Conservation (phyloP, 2,113 vertebrate genomes). For the Vulpes vulpes region DNA sequence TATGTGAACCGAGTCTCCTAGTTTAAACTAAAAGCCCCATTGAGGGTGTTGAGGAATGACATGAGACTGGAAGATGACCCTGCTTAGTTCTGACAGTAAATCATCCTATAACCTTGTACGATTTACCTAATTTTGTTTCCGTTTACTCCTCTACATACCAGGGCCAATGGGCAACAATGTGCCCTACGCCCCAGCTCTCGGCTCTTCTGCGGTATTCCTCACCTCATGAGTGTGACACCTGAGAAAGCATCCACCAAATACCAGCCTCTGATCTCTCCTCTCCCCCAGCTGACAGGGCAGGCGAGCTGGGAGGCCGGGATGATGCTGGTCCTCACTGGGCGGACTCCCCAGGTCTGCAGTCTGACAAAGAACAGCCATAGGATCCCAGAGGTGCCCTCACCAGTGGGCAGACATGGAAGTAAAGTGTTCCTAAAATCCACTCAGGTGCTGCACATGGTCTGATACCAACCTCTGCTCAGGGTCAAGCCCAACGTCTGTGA, state of each 20-base stretch:
- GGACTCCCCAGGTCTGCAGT: background rate
- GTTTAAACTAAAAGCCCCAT: background rate
- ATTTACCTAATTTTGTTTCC: background rate
- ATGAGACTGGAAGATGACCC: background rate
- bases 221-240: background rate
- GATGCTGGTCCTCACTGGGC: background rate
- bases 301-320: background rate
- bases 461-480: background rate
- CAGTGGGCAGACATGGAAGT: background rate
- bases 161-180: too few species aligned
- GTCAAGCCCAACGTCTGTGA: background rate
- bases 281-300: too few species aligned
- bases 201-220: background rate
- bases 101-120: background rate
- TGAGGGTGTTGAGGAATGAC: background rate
- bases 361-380: too few species aligned
- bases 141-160: background rate
- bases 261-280: too few species aligned
- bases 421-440: rapidly evolving
- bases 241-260: background rate
- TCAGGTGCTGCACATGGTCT: background rate
- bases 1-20: background rate
- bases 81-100: background rate
- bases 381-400: background rate
- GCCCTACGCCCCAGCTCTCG: background rate